Conservation (phyloP, 2,888 invertebrate genomes). For the Dioctria rufipes region DNA sequence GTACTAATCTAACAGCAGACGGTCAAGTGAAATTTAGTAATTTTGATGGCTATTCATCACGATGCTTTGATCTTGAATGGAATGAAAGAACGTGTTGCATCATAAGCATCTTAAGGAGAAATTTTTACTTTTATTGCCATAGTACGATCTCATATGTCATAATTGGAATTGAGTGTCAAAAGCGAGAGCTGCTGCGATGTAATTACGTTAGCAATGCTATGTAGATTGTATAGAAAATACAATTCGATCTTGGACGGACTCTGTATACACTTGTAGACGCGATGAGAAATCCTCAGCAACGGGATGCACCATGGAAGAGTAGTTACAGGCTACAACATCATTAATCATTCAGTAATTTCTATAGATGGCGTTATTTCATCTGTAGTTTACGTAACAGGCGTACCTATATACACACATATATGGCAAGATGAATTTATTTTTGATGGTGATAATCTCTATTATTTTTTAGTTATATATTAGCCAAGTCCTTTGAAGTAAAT, state of each 20-base stretch:
- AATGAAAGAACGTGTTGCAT: conserved; percentile 16
- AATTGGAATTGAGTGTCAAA: conserved; percentile 12
- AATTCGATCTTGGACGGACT: conserved; percentile 1
- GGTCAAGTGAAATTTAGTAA: conserved; percentile 43
- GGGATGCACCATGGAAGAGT: conserved; percentile 21
- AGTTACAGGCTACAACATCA: conserved; percentile 34
- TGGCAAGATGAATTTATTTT: conserved; percentile 39
- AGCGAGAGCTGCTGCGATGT: background rate
- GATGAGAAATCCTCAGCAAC: conserved; percentile 1
- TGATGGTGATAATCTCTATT: conserved; percentile 24
- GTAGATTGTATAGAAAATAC: conserved; percentile 6
- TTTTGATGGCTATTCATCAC: background rate
- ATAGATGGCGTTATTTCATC: conserved; percentile 37
- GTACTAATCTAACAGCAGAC: conserved; percentile 35
- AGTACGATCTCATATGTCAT: conserved; percentile 36
- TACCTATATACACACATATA: background rate
- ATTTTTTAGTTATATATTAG: background rate
- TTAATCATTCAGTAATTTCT: conserved; percentile 47
- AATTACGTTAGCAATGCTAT: background rate
- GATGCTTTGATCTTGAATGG: conserved; percentile 16
- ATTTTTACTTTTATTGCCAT: conserved; percentile 36
- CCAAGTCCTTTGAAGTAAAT: no score
- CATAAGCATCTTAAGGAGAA: conserved; percentile 27
- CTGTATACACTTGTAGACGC: background rate
- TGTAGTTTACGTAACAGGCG: conserved; percentile 12